These are phyloP conservation scores for Euwallacea similis DNA, from an alignment of 1,140 invertebrate species.

Conservation along the genomic window DNA sequence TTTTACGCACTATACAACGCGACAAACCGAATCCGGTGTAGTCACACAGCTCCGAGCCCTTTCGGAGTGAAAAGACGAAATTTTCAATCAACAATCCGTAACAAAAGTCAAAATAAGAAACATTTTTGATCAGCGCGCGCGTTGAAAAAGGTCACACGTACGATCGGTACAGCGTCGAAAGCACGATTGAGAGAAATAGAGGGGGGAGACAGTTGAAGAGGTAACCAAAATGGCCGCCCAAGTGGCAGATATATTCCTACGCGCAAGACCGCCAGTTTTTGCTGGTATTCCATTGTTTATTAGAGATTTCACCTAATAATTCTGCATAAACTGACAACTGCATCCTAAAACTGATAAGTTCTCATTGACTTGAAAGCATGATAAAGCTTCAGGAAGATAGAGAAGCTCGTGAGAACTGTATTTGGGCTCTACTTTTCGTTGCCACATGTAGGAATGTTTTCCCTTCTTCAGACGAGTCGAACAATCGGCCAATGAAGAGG, in stretches of 20 bases:
- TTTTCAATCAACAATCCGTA: constrained; percentile 29
- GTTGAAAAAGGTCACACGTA: constrained; percentile 37
- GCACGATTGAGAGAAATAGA: constrained; percentile 40
- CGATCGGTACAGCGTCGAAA: constrained; percentile 42
- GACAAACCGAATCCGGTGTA: constrained; percentile 1
- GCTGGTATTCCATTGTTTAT: not conserved
- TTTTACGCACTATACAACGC: not conserved
- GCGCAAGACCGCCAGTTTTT: constrained; percentile 25
- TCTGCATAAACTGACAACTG: not conserved
- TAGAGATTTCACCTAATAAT: not conserved
- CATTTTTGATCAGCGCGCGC: constrained; percentile 32
- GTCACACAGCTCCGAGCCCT: not conserved
- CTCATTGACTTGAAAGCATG: not conserved
- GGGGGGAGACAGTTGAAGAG: constrained; percentile 44
- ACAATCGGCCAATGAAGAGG: constrained; percentile 27
- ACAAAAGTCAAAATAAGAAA: constrained; percentile 24
- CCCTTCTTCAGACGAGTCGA: constrained; percentile 23
- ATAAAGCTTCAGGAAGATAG: not conserved
- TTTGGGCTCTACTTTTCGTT: constrained; percentile 46
- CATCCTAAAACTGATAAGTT: constrained; percentile 4
- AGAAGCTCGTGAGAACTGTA: constrained; percentile 35
- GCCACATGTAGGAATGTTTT: constrained; percentile 43
- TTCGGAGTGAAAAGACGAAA: constrained; percentile 14
- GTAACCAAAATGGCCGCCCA: constrained; percentile 39
- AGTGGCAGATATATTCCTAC: constrained; percentile 40